Evolutionary conservation across 2,888 invertebrate genomes (phyloP).

Genomic region (Eupithecia pulchellata): DNA sequence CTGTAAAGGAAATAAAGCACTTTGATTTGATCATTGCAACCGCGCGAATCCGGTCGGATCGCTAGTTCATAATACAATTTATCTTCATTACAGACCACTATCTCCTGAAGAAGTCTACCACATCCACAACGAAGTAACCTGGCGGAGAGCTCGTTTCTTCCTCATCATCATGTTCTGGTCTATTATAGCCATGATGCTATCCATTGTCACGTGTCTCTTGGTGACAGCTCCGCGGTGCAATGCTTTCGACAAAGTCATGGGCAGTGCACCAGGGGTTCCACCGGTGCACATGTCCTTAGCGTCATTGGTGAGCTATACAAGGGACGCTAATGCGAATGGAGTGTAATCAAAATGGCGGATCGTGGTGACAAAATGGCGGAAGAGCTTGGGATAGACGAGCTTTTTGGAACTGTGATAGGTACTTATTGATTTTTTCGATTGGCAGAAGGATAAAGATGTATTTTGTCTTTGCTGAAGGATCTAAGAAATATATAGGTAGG

Average conservation of each 20-base stretch:
- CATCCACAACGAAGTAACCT: slow-evolving; percentile 74
- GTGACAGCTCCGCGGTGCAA: slow-evolving; percentile 54
- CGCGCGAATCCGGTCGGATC: too few species aligned
- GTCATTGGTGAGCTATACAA: slow-evolving; percentile 52
- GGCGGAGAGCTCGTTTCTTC: slow-evolving; percentile 77
- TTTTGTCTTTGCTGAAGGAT: too few species aligned
- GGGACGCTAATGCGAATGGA: slow-evolving; percentile 13
- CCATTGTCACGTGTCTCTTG: slow-evolving; percentile 72
- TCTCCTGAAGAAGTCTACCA: slow-evolving; percentile 78
- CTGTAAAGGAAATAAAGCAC: too few species aligned
- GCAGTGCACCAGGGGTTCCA: slow-evolving; percentile 53
- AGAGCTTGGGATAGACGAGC: neutral
- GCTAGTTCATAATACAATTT: neutral
- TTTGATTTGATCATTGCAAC: too few species aligned
- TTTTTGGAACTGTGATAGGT: slow-evolving; percentile 6
- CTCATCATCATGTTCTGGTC: slow-evolving; percentile 81
- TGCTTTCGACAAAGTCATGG: slow-evolving; percentile 38
- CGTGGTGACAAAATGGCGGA: slow-evolving; percentile 12
- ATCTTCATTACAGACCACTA: slow-evolving; percentile 65
- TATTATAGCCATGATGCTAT: slow-evolving; percentile 74
- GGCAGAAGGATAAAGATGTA: neutral
- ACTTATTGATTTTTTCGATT: neutral
- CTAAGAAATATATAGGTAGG: too few species aligned
- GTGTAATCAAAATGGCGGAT: slow-evolving; percentile 3
- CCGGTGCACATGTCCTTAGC: slow-evolving; percentile 65